These are phyloP conservation scores for Dallia pectoralis DNA, from an alignment of 2,797 vertebrate species.

Conservation along the genomic window DNA sequence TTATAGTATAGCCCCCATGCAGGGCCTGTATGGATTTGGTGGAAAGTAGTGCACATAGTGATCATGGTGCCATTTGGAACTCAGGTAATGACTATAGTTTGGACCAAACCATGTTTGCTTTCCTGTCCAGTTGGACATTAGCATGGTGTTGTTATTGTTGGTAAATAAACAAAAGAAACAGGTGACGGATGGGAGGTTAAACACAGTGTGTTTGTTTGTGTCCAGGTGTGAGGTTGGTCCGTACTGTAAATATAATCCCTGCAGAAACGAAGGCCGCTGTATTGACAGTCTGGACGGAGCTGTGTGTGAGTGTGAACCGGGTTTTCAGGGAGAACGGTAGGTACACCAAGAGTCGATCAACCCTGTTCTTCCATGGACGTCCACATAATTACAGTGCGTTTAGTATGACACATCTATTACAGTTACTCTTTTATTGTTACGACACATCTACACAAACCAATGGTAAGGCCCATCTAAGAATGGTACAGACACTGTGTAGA, in stretches of 20 bases:
- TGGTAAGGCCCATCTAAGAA: too few species aligned
- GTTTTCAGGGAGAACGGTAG: constrained; percentile 83
- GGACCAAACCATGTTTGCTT: neutral
- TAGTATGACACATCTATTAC: neutral
- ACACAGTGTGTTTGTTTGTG: constrained; percentile 13
- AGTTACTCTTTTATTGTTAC: neutral
- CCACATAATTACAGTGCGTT: neutral
- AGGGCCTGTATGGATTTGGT: neutral
- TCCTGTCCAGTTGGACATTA: neutral
- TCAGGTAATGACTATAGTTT: too few species aligned
- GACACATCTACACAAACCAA: neutral
- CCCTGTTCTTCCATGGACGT: neutral
- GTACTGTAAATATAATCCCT: constrained; percentile 84
- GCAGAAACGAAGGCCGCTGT: constrained; percentile 82
- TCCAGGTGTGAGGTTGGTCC: constrained; percentile 81
- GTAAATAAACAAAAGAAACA: neutral
- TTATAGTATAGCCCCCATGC: too few species aligned
- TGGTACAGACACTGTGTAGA: neutral
- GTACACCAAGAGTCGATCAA: constrained; percentile 7
- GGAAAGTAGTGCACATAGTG: neutral
- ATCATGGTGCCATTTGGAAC: neutral
- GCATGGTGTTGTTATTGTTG: neutral
- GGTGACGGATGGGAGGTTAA: neutral
- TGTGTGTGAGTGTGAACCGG: constrained; percentile 82
- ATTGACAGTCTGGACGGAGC: constrained; percentile 86